These are phyloP conservation scores for Clinocottus analis DNA, from an alignment of 2,113 vertebrate species.

Conservation along the genomic window DNA sequence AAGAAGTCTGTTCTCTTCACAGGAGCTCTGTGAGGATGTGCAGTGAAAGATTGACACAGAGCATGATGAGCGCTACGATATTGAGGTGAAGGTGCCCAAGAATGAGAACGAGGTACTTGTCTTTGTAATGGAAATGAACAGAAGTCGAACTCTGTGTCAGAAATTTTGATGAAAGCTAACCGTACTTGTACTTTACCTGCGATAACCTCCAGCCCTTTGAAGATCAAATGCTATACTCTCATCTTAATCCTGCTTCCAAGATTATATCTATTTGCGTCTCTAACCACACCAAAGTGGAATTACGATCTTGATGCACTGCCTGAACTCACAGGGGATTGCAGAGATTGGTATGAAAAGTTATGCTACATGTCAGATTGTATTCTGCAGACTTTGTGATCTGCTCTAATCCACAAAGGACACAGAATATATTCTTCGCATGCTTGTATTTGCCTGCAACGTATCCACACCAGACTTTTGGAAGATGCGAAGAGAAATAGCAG, in stretches of 20 bases:
- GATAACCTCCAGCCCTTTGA: slow-evolving; percentile 66
- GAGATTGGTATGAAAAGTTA: slow-evolving; percentile 54
- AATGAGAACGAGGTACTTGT: slow-evolving; percentile 75
- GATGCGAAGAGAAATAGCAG: slow-evolving; percentile 11
- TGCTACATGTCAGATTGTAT: slow-evolving; percentile 43
- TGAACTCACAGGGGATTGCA: slow-evolving; percentile 46
- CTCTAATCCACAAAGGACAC: slow-evolving; percentile 61
- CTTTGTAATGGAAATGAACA: slow-evolving; percentile 79
- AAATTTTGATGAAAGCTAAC: slow-evolving; percentile 48
- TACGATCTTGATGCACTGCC: slow-evolving; percentile 42
- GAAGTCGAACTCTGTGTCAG: slow-evolving; percentile 59
- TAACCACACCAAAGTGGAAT: slow-evolving; percentile 64
- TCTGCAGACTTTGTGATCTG: slow-evolving; percentile 55
- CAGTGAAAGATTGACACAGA: slow-evolving; percentile 76
- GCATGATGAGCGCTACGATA: slow-evolving; percentile 80
- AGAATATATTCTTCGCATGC: slow-evolving; percentile 22
- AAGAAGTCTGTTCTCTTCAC: slow-evolving; percentile 57
- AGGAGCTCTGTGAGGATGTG: slow-evolving; percentile 78
- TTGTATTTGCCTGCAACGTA: slow-evolving; percentile 28
- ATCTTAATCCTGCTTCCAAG: slow-evolving; percentile 60
- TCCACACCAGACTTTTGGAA: neutral
- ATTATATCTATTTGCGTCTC: slow-evolving; percentile 70
- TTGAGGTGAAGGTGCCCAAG: slow-evolving; percentile 76
- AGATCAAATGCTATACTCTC: slow-evolving; percentile 61
- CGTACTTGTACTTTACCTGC: slow-evolving; percentile 51